Evolutionary conservation across 2,797 vertebrate genomes (phyloP).

Genomic region (Melanotaenia parkinsoni): DNA sequence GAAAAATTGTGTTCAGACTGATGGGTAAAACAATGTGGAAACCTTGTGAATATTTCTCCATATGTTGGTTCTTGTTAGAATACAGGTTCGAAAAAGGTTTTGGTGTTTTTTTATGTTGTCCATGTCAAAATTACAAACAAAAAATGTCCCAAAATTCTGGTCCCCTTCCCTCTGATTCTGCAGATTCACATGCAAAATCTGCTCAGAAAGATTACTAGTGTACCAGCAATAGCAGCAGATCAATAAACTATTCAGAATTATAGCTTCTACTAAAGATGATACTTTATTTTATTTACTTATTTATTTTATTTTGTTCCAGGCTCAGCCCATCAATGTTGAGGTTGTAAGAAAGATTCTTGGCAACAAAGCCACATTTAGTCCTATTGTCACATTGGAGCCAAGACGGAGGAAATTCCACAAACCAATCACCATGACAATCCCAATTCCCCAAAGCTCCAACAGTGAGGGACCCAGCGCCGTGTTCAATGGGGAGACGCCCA

Average conservation of each 20-base stretch:
- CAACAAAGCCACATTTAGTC: conserved; percentile 95
- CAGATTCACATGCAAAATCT: neutral
- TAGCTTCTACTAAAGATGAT: neutral
- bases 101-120: neutral
- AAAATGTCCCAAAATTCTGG: neutral
- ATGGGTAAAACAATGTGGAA: neutral
- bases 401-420: conserved; percentile 98
- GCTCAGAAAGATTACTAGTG: neutral
- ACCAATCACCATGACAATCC: conserved; percentile 98
- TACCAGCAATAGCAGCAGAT: neutral
- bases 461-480: conserved; percentile 84
- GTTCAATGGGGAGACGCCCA: conserved; percentile 90
- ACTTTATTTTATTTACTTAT: neutral
- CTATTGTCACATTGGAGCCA: conserved; percentile 95
- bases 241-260: neutral
- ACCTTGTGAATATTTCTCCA: neutral
- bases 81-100: neutral
- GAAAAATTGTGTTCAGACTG: neutral
- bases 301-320: conserved; percentile 75
- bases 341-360: conserved; percentile 93
- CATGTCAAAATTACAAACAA: neutral
- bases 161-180: neutral
- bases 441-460: conserved; percentile 90
- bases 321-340: conserved; percentile 92
- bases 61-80: neutral